These are phyloP conservation scores for Steinernema carpocapsae DNA, from an alignment of 2,888 invertebrate genomes.

Conservation along the genomic window DNA sequence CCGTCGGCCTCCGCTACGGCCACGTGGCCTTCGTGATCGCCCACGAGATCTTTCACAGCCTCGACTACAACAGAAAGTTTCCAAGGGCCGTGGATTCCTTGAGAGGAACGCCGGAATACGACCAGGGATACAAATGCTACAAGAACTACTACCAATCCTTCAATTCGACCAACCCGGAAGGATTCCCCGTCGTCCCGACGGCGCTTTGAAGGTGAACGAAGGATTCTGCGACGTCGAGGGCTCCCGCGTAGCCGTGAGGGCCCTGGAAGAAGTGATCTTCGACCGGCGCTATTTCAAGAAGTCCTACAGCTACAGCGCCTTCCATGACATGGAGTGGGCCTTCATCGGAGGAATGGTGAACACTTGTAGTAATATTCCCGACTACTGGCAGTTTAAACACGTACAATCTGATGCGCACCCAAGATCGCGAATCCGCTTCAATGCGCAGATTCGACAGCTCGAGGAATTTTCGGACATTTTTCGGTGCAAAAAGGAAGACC, in stretches of 20 bases:
- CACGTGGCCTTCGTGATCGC: not conserved
- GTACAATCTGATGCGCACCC: not conserved
- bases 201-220: not conserved
- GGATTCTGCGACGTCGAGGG: slow-evolving; percentile 21
- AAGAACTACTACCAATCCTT: not conserved
- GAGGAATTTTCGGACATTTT: not conserved
- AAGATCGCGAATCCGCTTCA: not conserved
- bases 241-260: not conserved
- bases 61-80: too few species aligned
- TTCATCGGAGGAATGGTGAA: not conserved
- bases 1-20: not conserved
- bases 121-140: not conserved
- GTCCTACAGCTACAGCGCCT: not conserved
- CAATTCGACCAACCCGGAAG: not conserved
- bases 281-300: not conserved
- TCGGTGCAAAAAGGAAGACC: not conserved
- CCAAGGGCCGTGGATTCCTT: not conserved
- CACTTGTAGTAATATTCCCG: not conserved
- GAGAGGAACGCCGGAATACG: not conserved
- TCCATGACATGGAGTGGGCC: not conserved
- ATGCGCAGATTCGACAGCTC: not conserved
- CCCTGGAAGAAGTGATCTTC: not conserved
- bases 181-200: not conserved
- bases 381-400: not conserved
- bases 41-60: not conserved